These are phyloP conservation scores for Crambe crambe DNA, from an alignment of 37 sponge, comb jelly and placozoan species.

Conservation along the genomic window DNA sequence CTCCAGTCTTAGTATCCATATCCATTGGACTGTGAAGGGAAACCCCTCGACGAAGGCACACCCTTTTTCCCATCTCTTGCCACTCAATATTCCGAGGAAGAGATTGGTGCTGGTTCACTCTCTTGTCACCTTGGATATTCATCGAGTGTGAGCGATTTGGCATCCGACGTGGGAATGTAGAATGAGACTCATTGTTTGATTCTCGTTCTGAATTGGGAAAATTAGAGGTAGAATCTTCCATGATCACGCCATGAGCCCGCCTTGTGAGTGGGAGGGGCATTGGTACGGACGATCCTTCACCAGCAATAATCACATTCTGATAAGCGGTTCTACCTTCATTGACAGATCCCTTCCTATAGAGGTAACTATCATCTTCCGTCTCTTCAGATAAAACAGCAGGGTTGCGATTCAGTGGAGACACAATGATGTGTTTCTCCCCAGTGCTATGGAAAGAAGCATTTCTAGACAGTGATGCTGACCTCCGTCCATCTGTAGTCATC, in stretches of 20 bases:
- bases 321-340: neutral
- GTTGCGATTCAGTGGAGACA: neutral
- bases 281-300: neutral
- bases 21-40: neutral
- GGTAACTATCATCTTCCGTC: neutral
- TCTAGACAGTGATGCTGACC: neutral
- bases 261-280: neutral
- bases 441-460: neutral
- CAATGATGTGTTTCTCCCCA: neutral
- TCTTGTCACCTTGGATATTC: neutral
- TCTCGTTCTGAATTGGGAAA: neutral
- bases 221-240: neutral
- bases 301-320: neutral
- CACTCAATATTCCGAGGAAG: neutral
- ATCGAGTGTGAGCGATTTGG: constrained; percentile 4
- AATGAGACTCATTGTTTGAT: neutral
- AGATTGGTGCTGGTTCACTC: neutral
- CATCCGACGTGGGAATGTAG: neutral
- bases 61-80: neutral
- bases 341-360: neutral
- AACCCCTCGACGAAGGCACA: neutral
- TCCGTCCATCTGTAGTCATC: neutral
- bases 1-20: no score
- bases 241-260: neutral
- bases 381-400: neutral